These are phyloP conservation scores for Oncorhynchus keta DNA, from an alignment of 2,113 vertebrate species.

Conservation along the genomic window DNA sequence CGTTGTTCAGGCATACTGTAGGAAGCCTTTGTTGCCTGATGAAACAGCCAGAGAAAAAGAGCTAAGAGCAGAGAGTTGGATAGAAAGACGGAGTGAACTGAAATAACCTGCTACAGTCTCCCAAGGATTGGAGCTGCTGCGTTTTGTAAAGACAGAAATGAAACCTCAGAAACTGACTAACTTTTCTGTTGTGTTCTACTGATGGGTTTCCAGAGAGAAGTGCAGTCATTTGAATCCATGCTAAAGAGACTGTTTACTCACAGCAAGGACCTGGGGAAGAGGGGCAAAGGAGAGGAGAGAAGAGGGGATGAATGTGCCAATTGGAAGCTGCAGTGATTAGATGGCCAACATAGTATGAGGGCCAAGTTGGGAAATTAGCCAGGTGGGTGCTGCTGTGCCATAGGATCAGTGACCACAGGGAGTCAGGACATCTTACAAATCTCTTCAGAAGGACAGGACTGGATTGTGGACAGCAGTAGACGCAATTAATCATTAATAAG, in stretches of 20 bases:
- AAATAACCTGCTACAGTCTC: constrained; percentile 55
- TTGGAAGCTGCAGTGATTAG: too few relatives aligned
- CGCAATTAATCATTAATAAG: too few relatives aligned
- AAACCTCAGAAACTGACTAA: constrained; percentile 50
- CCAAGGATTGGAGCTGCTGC: constrained; percentile 3
- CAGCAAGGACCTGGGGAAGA: constrained; percentile 12
- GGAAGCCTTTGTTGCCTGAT: constrained; percentile 64
- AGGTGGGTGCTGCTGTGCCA: too few relatives aligned
- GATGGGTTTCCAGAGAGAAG: not conserved
- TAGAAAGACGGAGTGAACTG: constrained; percentile 48
- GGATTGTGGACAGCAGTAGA: too few relatives aligned
- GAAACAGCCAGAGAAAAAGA: constrained; percentile 48
- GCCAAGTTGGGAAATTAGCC: too few relatives aligned
- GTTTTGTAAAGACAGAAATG: constrained; percentile 46
- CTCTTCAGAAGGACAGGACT: too few relatives aligned
- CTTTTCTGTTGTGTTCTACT: not conserved
- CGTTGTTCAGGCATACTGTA: constrained; percentile 48
- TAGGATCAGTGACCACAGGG: too few relatives aligned
- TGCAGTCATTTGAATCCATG: constrained; percentile 30
- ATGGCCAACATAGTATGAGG: too few relatives aligned
- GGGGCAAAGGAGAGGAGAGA: not conserved
- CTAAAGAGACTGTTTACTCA: constrained; percentile 13
- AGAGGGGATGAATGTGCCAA: too few relatives aligned
- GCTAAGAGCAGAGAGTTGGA: constrained; percentile 14
- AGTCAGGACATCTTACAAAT: too few relatives aligned